A percentile compares a stretch with the other conserved stretches of the same genome.
Conservation (phyloP, 2,113 vertebrate genomes). For the Empidonax traillii region DNA sequence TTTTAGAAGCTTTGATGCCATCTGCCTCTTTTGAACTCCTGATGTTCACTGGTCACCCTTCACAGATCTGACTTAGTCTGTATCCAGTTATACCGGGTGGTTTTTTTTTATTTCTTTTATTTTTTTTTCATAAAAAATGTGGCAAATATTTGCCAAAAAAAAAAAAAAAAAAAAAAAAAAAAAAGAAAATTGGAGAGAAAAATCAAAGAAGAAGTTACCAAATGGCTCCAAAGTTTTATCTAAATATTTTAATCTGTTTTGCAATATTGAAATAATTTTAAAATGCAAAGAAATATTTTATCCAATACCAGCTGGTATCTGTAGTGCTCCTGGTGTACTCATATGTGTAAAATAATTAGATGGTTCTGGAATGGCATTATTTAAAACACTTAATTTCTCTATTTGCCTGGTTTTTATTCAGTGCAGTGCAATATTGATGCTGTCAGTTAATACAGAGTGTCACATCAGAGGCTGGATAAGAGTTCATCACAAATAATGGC, state of each 20-base stretch:
- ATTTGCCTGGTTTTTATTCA: neutral
- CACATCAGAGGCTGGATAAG: neutral
- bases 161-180: neutral
- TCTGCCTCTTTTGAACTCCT: neutral
- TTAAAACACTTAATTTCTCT: neutral
- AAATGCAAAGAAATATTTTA: neutral
- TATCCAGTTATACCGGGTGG: neutral
- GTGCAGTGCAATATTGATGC: neutral
- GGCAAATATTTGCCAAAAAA: neutral
- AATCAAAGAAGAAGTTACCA: neutral
- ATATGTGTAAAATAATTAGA: neutral
- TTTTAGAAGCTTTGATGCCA: neutral
- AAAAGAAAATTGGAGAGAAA: neutral
- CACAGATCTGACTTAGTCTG: neutral
- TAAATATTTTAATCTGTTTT: neutral
- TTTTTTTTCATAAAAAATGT: neutral
- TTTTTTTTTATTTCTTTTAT: neutral
- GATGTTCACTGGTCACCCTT: neutral
- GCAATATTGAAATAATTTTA: neutral
- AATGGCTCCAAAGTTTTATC: neutral
- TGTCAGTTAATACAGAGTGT: neutral
- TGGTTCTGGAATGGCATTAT: neutral
- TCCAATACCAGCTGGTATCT: neutral
- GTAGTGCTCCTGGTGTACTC: neutral
- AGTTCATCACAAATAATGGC: neutral